Percentiles rank a stretch among this genome's conserved stretches.
phyloP scores from a whole-genome alignment of 2,888 invertebrate species.

The Timandra comae region DNA sequence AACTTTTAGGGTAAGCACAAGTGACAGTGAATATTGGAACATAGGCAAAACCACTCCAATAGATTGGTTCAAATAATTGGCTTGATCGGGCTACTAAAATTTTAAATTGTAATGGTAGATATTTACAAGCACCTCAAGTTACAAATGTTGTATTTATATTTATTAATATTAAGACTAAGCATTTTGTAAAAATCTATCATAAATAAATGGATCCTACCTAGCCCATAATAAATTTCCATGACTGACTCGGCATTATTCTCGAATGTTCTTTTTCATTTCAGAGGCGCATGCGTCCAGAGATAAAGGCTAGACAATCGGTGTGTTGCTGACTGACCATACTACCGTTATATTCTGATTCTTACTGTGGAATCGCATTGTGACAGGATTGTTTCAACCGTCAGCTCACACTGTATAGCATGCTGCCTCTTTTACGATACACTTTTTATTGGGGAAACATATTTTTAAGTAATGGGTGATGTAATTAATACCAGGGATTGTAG shows the following conservation, averaged over 20 bases:
- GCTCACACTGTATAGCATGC: slow-evolving; percentile 76
- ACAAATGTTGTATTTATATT: slow-evolving; percentile 1
- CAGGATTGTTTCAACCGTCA: slow-evolving; percentile 49
- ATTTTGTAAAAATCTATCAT: slow-evolving; percentile 28
- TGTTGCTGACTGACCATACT: slow-evolving; percentile 68
- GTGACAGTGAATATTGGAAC: slow-evolving; percentile 66
- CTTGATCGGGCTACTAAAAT: slow-evolving; percentile 52
- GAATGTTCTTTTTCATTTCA: slow-evolving; percentile 72
- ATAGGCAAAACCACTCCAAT: slow-evolving; percentile 48
- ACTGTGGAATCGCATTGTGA: slow-evolving; percentile 38
- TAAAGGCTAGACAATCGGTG: slow-evolving; percentile 69
- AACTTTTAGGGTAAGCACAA: too few species aligned
- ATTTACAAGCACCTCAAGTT: slow-evolving; percentile 12
- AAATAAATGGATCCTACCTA: slow-evolving; percentile 35
- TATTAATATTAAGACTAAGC: slow-evolving; percentile 1
- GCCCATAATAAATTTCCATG: slow-evolving; percentile 68
- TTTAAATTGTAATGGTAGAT: slow-evolving; percentile 40
- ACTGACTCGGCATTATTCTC: slow-evolving; percentile 75
- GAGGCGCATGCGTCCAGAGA: slow-evolving; percentile 76
- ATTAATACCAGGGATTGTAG: slow-evolving; percentile 1
- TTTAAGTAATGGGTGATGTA: background rate
- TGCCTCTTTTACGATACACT: slow-evolving; percentile 48
- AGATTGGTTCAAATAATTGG: slow-evolving; percentile 49
- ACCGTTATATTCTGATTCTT: slow-evolving; percentile 33
- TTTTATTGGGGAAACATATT: slow-evolving; percentile 8